phyloP scores from a whole-genome alignment of 2,888 invertebrate genomes.

The Fabriciana adippe region DNA sequence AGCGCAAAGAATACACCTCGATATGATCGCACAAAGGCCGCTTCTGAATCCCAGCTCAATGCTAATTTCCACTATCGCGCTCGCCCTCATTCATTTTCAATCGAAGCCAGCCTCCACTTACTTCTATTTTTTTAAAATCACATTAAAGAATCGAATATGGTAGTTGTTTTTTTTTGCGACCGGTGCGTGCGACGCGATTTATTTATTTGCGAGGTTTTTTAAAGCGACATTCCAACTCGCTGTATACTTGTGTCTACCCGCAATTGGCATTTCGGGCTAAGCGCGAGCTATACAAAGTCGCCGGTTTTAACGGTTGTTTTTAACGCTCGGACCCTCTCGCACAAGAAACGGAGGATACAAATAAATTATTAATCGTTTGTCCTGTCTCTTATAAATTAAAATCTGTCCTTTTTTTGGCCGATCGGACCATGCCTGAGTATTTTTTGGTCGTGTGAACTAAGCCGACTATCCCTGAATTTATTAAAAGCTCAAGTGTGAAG shows the following conservation, averaged over 20 bases:
- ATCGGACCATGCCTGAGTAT: conserved; percentile 60
- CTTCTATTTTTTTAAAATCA: conserved; percentile 80
- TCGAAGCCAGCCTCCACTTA: conserved; percentile 75
- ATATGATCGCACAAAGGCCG: conserved; percentile 83
- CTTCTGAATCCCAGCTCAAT: conserved; percentile 80
- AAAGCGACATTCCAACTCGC: conserved; percentile 80
- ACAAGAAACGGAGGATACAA: conserved; percentile 79
- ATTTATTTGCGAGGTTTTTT: conserved; percentile 81
- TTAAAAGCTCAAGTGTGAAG: conserved; percentile 79
- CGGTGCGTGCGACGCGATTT: conserved; percentile 80
- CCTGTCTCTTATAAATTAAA: conserved; percentile 83
- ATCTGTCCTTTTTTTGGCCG: conserved; percentile 75
- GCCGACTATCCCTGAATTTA: conserved; percentile 78
- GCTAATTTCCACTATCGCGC: conserved; percentile 83
- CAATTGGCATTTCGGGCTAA: conserved; percentile 82
- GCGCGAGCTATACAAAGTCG: conserved; percentile 80
- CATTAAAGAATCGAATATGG: conserved; percentile 83
- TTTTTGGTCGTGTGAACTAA: conserved; percentile 75
- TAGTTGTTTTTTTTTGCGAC: conserved; percentile 75
- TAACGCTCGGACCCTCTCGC: conserved; percentile 77
- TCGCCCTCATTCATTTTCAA: conserved; percentile 82
- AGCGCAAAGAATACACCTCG: conserved; percentile 82
- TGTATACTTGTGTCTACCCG: conserved; percentile 82
- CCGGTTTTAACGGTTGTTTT: conserved; percentile 81
- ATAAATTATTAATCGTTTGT: conserved; percentile 83